Evolutionary conservation across 1,140 invertebrate species (phyloP).

Genomic region (Solenopsis fugax): DNA sequence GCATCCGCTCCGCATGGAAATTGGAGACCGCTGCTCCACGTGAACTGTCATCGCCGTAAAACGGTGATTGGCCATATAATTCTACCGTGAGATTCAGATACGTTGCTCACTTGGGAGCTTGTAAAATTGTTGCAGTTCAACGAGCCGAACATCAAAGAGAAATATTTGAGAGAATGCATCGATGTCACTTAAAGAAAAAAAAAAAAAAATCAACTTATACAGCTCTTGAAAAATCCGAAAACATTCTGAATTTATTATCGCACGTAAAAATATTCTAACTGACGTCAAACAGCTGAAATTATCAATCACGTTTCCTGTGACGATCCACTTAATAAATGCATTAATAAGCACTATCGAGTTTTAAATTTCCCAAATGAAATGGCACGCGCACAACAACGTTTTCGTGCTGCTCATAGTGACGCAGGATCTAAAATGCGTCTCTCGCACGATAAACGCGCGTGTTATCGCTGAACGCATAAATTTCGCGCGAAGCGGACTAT

Average conservation of each 20-base stretch:
- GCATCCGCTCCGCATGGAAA: conserved; percentile 17
- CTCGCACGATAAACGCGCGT: conserved; percentile 60
- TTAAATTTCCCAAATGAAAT: not conserved
- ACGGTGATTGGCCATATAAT: not conserved
- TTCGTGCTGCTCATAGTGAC: conserved; percentile 6
- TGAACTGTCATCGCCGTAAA: conserved; percentile 31
- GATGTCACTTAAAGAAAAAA: not conserved
- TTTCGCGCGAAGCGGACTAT: conserved; percentile 49
- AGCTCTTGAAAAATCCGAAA: not conserved
- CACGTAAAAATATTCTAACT: not conserved
- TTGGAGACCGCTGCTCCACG: conserved; percentile 8
- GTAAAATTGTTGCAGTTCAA: not conserved
- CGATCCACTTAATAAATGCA: not conserved
- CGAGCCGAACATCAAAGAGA: not conserved
- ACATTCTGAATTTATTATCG: not conserved
- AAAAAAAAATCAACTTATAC: not conserved
- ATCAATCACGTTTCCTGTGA: not conserved
- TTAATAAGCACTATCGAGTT: conserved; percentile 1
- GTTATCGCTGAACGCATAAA: conserved; percentile 54
- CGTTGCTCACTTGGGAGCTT: not conserved
- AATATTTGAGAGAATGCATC: not conserved
- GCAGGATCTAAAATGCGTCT: conserved; percentile 61
- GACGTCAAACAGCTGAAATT: not conserved
- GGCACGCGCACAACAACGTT: not conserved
- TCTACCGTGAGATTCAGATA: not conserved